Evolutionary conservation across 2,113 vertebrate species (phyloP), one percentile per base, ranked within the genome.

Genomic region (Polypterus bichir): DNA sequence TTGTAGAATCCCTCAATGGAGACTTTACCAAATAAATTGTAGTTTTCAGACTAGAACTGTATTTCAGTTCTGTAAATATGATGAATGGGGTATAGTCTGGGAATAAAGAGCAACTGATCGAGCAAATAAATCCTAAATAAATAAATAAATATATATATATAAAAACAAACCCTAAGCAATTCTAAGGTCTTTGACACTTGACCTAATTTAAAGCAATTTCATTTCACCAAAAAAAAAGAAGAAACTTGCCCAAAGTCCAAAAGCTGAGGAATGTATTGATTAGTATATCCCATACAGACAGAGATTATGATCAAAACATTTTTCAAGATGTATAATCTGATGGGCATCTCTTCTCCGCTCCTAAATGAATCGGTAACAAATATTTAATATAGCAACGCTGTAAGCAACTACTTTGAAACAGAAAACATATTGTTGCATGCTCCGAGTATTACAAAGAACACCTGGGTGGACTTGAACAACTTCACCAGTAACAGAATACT

Each of bases 401-500:
- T 63, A 68, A 64, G 65, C 65, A 59, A 73, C 67, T 65, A 61
- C 65, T 9, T 63, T 74, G 70, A 82, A 81, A 80, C 77, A 83
- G 77, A 79, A 58, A 76, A 68, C 72, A 77, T 79, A 79, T 79
- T 81, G 78, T 80, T 70, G 75, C 71, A 71, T 61, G 73, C 69
- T 72, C 74, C 73, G 79, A 77, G 78, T 76, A 91, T 90, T 88
- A 90, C 78, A 74, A 71, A 69, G 79, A 92, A 90, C 93, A 97
- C 93, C 94, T 98, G 93, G 89, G 83, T 81, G 75, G 80, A 79
- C 77, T 82, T 67, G 79, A 74, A 71, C 74, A 77, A 77, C 76
- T 81, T 79, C 80, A 80, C 82, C 74, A 81, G 92, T 89, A 92
- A 94, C 88, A 81, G 86, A 91, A 97, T 91, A 92, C 89, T 79